Base-by-base conservation (phyloP, 2,797 vertebrate genomes). In the Botia kubotai region DNA sequence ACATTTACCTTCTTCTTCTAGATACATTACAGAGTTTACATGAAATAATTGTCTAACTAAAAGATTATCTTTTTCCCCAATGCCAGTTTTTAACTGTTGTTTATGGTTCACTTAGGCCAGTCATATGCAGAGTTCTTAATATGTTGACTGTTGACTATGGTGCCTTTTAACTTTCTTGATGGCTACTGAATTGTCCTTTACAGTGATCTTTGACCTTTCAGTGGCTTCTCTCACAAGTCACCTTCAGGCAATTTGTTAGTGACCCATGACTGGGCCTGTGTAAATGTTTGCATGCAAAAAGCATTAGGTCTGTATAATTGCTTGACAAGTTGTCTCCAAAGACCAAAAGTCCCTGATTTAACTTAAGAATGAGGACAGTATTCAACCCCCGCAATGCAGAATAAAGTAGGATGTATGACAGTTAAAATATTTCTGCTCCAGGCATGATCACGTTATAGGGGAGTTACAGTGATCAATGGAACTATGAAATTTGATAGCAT, bases 401-500 rank as follows among this genome's bases (percentile, higher is more conserved):
- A 26, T 26, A 26, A 26, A 26, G 23, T 82, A 87, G 87, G 86
- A 76, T 91, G 89, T 65, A 68, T 94, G 92, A 94, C 91, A 93
- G 71, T 91, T 92, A 90, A 67, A 88, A 93, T 86, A 93, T 86
- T 92, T 88, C 87, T 92, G 90, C 91, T 92, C 87, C 86, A 76
- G 82, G 79, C 84, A 90, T 88, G 89, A 91, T 90, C 88, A 89
- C 81, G 78, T 67, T 78, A 87, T 87, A 84, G 84, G 85, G 82
- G 84, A 88, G 86, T 81, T 76, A n/a, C 84, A 83, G 86, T 92
- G 92, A 94, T 94, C 92, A 93, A 92, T 91, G 92, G 86, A 82
- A 89, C 78, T 90, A 86, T 88, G 89, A 86, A 91, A 93, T 93
- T 88, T 91, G 91, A 93, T 92, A 93, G 91, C 89, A 91, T 78